Conservation (phyloP, 30 jellyfish, hydroid and myxozoan species). For the Aurelia sp. region DNA sequence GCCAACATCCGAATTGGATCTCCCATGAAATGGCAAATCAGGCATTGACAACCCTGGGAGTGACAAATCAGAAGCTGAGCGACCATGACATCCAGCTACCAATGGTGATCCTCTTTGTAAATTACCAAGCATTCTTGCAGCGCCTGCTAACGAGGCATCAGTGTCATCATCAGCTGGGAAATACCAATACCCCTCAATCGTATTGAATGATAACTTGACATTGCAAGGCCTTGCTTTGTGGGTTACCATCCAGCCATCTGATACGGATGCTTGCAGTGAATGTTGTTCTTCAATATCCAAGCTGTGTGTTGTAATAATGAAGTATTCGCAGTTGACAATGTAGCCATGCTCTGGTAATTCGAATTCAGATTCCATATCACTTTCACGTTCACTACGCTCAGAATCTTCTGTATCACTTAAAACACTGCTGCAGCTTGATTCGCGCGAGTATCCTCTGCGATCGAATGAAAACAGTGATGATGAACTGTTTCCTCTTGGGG, state of each 20-base stretch:
- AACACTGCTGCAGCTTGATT: constrained; percentile 60
- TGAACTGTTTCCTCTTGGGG: constrained; percentile 16
- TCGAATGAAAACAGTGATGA: constrained; percentile 23
- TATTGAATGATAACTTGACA: constrained; percentile 60
- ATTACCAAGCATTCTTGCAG: constrained; percentile 25
- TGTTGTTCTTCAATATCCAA: constrained; percentile 97
- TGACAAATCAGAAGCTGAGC: constrained; percentile 31
- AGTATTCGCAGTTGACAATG: constrained; percentile 89
- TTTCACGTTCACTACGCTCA: constrained; percentile 75
- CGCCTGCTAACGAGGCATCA: constrained; percentile 25
- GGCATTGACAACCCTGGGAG: not conserved
- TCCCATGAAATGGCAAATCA: not conserved
- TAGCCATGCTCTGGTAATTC: constrained; percentile 86
- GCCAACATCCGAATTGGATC: not conserved
- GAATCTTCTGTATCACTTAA: constrained; percentile 85
- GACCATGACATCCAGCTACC: not conserved
- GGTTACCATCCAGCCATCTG: constrained; percentile 93
- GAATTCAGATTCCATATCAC: constrained; percentile 92
- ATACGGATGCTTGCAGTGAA: constrained; percentile 85
- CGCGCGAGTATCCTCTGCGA: constrained; percentile 27
- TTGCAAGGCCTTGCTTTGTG: constrained; percentile 37
- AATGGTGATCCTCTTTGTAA: constrained; percentile 23
- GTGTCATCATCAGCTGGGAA: constrained; percentile 48
- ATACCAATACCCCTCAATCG: constrained; percentile 85
- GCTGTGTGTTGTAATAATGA: constrained; percentile 75